Evolutionary conservation across 2,113 vertebrate species (phyloP).

Genomic region (Vireo altiloquus): DNA sequence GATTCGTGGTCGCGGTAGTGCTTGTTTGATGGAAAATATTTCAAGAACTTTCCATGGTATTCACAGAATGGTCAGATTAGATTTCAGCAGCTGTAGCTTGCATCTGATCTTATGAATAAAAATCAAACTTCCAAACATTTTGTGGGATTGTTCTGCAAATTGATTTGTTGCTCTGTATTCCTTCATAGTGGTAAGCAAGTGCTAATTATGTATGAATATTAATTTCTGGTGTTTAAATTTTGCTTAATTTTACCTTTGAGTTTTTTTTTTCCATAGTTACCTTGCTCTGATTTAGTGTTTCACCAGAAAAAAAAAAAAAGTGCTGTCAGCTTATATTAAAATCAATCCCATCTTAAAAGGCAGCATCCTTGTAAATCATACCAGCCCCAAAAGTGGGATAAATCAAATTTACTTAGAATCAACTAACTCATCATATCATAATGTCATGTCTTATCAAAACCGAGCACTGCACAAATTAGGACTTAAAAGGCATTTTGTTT

Average conservation of each 20-base stretch:
- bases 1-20: background rate
- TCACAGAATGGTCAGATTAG: background rate
- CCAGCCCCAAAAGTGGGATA: slow-evolving; percentile 42
- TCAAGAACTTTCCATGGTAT: slow-evolving; percentile 12
- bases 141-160: slow-evolving; percentile 6
- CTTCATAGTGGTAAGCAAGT: background rate
- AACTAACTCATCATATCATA: slow-evolving; percentile 62
- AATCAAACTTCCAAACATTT: background rate
- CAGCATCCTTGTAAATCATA: slow-evolving; percentile 58
- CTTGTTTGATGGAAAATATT: background rate
- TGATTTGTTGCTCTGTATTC: background rate
- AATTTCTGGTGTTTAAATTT: background rate
- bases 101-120: slow-evolving; percentile 5
- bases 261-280: background rate
- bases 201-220: background rate
- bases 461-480: slow-evolving; percentile 37
- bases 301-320: background rate
- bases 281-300: slow-evolving; percentile 7
- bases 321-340: slow-evolving; percentile 40
- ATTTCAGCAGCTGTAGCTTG: background rate
- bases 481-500: slow-evolving; percentile 55
- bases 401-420: slow-evolving; percentile 68
- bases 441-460: slow-evolving; percentile 66
- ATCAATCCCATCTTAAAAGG: slow-evolving; percentile 55
- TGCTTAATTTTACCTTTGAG: background rate